Evolutionary conservation across 2,888 invertebrate genomes (phyloP).

Genomic region (Augiades crinisus): DNA sequence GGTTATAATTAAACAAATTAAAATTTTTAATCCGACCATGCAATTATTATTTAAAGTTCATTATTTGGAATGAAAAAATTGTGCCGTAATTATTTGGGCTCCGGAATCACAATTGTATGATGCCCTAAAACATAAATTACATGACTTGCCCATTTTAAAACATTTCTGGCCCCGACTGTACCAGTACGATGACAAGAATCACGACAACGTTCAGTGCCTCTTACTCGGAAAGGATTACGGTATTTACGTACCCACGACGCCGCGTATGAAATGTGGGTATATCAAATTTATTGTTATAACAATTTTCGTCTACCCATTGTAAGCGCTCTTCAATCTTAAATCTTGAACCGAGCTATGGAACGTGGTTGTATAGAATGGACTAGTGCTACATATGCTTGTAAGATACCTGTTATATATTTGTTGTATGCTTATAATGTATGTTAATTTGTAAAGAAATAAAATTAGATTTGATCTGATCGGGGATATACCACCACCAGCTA

Average conservation of each 20-base stretch:
- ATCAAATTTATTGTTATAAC: conserved; percentile 27
- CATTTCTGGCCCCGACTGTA: conserved; percentile 37
- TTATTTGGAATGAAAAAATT: no score
- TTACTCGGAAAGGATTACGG: conserved; percentile 60
- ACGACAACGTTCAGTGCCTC: conserved; percentile 55
- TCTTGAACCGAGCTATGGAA: conserved; percentile 1
- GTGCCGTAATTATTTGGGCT: no score
- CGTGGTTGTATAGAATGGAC: neutral
- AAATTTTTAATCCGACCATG: no score
- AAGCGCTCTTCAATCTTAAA: conserved; percentile 8
- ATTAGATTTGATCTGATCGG: no score
- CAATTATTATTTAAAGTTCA: no score
- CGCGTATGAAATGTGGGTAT: conserved; percentile 28
- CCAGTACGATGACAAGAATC: conserved; percentile 63
- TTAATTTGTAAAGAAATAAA: no score
- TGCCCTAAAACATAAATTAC: no score
- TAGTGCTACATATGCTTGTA: neutral
- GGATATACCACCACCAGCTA: no score
- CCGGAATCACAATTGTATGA: no score
- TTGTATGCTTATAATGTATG: no score
- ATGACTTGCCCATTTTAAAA: neutral
- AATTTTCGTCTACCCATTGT: conserved; percentile 17
- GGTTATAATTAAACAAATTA: no score
- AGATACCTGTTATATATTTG: no score
- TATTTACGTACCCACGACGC: conserved; percentile 52